Percentiles rank a stretch among this genome's conserved stretches.
Evolutionary conservation across 2,797 vertebrate genomes (phyloP).

Genomic region (Pseudochirops corinnae): DNA sequence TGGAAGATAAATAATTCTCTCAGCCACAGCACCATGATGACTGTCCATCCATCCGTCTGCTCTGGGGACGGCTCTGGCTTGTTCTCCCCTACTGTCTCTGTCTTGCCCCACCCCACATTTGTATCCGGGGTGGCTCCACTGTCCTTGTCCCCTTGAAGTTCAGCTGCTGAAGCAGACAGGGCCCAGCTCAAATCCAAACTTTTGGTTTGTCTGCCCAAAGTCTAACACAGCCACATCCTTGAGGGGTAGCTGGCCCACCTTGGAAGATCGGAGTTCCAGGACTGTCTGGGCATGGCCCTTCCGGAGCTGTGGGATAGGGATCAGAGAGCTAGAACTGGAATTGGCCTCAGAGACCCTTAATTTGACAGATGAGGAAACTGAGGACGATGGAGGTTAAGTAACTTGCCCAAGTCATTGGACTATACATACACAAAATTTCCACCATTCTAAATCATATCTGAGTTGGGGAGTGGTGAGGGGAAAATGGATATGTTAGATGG

Average conservation of each 20-base stretch:
- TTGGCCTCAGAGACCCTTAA: background rate
- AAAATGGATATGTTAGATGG: background rate
- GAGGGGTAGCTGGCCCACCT: constrained; percentile 91
- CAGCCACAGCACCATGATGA: constrained; percentile 72
- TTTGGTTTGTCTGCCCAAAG: constrained; percentile 92
- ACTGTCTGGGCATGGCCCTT: constrained; percentile 91
- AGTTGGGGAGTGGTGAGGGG: background rate
- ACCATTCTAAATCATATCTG: background rate
- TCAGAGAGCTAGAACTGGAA: background rate
- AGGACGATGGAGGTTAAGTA: background rate
- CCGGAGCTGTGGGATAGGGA: constrained; percentile 58
- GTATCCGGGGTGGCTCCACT: background rate
- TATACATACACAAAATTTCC: background rate
- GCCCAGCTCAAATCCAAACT: constrained; percentile 95
- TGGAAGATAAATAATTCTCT: constrained; percentile 67
- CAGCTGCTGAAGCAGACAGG: constrained; percentile 94
- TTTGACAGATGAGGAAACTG: background rate
- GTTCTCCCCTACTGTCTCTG: constrained; percentile 49
- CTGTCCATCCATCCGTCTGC: background rate
- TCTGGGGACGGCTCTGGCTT: constrained; percentile 1
- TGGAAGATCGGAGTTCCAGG: constrained; percentile 89
- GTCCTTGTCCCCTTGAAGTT: constrained; percentile 45
- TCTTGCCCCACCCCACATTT: background rate
- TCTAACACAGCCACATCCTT: constrained; percentile 90
- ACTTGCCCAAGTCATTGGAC: background rate